Evolutionary conservation across 2,113 vertebrate species (phyloP).

Genomic region (Ictalurus furcatus): DNA sequence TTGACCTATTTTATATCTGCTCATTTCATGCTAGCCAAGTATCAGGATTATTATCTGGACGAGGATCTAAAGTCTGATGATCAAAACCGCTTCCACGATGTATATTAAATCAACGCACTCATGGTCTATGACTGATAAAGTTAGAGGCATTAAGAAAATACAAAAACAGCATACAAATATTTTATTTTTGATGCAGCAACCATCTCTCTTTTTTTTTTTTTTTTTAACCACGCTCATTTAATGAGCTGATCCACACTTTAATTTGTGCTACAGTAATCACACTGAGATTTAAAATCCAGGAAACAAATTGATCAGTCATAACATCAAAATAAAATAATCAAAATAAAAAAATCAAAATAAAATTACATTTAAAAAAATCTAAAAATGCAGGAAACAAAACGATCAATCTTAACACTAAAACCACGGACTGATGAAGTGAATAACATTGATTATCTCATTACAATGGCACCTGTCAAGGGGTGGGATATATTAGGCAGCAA

Average conservation of each 20-base stretch:
- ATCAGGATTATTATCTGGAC: background rate
- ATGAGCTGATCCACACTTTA: background rate
- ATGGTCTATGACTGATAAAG: background rate
- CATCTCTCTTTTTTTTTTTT: background rate
- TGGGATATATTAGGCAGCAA: too few species aligned
- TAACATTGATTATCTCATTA: too few species aligned
- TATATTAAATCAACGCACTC: background rate
- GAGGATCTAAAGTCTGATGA: background rate
- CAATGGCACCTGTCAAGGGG: too few species aligned
- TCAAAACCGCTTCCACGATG: background rate
- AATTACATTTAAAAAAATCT: too few species aligned
- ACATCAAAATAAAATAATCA: too few species aligned
- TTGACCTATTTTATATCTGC: background rate
- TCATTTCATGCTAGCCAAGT: background rate
- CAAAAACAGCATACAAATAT: background rate
- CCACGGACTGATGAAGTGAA: too few species aligned
- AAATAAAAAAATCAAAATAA: too few species aligned
- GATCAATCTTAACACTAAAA: too few species aligned
- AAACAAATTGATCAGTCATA: background rate
- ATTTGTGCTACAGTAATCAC: background rate
- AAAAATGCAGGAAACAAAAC: too few species aligned
- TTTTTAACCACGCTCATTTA: background rate
- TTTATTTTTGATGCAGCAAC: background rate
- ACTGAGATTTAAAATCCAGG: background rate
- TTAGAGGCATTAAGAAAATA: background rate